These are phyloP conservation scores for Charanyca ferruginea DNA, from an alignment of 2,888 invertebrate genomes.

Conservation along the genomic window DNA sequence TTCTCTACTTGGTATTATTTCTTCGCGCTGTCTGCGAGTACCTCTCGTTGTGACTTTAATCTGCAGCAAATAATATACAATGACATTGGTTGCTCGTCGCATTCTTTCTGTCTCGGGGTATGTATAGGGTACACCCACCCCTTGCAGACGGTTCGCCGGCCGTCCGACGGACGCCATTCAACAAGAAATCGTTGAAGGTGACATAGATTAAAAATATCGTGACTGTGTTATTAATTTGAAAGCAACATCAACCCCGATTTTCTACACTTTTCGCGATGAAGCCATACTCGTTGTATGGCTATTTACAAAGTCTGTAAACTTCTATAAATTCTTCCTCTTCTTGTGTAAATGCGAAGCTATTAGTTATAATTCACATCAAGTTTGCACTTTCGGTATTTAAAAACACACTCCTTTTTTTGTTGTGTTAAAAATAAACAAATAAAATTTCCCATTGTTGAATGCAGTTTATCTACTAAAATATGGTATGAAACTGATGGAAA, in stretches of 20 bases:
- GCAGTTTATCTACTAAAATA: no score
- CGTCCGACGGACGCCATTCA: conserved; percentile 53
- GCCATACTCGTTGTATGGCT: background rate
- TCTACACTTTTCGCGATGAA: no score
- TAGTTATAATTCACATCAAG: no score
- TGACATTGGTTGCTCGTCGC: conserved; percentile 75
- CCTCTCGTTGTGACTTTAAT: conserved; percentile 57
- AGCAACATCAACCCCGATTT: background rate
- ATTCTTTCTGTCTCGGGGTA: conserved; percentile 73
- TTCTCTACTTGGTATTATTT: conserved; percentile 36
- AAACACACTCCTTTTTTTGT: no score
- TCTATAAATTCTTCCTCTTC: no score
- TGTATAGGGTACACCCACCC: conserved; percentile 73
- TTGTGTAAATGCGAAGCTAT: no score
- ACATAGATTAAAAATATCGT: conserved; percentile 25
- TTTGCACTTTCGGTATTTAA: no score
- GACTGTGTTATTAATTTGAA: background rate
- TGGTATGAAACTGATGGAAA: no score
- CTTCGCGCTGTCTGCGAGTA: conserved; percentile 36
- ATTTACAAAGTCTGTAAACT: no score
- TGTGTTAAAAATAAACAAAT: no score
- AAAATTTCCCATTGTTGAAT: no score
- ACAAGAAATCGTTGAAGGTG: conserved; percentile 32
- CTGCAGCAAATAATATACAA: conserved; percentile 63
- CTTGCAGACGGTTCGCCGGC: conserved; percentile 73